Evolutionary conservation across 2,888 invertebrate genomes (phyloP).

Genomic region (Neelides folsomi): DNA sequence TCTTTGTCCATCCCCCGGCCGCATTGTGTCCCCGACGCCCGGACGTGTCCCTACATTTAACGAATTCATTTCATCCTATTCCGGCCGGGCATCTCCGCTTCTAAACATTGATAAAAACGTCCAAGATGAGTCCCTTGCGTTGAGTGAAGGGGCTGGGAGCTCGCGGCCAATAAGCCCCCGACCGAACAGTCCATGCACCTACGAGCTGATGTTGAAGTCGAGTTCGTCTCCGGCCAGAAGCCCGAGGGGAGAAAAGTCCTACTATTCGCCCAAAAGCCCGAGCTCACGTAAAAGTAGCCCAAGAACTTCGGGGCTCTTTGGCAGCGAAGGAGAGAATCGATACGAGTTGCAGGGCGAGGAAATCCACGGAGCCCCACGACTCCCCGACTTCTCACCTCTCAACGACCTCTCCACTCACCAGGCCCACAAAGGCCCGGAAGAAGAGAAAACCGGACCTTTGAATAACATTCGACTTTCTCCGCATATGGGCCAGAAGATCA

Average conservation of each 20-base stretch:
- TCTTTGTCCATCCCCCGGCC: too few relatives aligned
- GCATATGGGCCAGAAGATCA: conserved; percentile 56
- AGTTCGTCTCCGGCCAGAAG: conserved; percentile 3
- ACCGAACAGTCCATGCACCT: conserved; percentile 26
- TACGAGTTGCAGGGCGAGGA: neutral
- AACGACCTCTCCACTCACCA: conserved; percentile 22
- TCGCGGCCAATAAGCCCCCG: conserved; percentile 25
- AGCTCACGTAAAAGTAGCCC: conserved; percentile 11
- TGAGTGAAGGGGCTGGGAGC: too few relatives aligned
- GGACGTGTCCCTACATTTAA: too few relatives aligned
- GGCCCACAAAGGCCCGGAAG: neutral
- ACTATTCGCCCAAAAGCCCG: conserved; percentile 12
- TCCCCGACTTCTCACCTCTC: conserved; percentile 22
- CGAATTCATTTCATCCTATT: too few relatives aligned
- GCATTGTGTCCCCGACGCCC: too few relatives aligned
- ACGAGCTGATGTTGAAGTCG: conserved; percentile 1
- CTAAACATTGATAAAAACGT: too few relatives aligned
- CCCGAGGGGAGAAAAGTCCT: conserved; percentile 5
- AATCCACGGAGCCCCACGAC: conserved; percentile 15
- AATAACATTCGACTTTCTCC: conserved; percentile 39
- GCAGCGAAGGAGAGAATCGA: conserved; percentile 7
- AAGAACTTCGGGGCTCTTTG: conserved; percentile 32
- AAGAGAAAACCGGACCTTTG: neutral
- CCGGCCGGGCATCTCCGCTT: too few relatives aligned
- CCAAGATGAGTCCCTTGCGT: too few relatives aligned